Evolutionary conservation across 2,113 vertebrate species (phyloP).

Genomic region (Cairina moschata): DNA sequence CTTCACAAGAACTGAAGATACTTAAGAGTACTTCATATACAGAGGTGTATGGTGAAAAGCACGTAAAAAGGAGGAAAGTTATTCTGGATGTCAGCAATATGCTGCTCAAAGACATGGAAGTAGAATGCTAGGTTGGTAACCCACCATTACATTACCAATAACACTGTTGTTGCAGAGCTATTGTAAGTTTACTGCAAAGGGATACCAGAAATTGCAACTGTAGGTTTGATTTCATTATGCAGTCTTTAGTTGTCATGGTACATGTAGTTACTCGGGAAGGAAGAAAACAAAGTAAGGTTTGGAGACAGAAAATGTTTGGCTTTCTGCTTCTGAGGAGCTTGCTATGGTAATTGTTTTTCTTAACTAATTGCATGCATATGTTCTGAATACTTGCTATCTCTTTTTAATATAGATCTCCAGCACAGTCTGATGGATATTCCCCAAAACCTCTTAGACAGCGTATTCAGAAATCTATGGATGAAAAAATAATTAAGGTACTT

Average conservation of each 20-base stretch:
- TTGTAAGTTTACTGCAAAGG: background rate
- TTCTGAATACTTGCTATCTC: background rate
- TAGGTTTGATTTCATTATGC: background rate
- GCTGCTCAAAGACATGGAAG: background rate
- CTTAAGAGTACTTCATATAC: no score
- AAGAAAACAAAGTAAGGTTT: background rate
- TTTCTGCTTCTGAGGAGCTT: background rate
- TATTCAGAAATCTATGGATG: conserved; percentile 75
- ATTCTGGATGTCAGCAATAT: background rate
- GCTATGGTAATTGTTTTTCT: background rate
- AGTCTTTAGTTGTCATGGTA: background rate
- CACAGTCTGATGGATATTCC: conserved; percentile 75
- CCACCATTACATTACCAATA: background rate
- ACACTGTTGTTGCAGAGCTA: background rate
- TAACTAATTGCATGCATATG: background rate
- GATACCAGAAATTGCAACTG: background rate
- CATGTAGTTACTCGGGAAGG: background rate
- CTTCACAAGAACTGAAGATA: no score
- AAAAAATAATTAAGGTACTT: conserved; percentile 85
- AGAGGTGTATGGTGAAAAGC: background rate
- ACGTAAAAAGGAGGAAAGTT: background rate
- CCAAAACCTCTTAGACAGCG: conserved; percentile 84
- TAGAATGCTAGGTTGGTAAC: background rate
- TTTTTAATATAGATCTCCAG: conserved; percentile 83
- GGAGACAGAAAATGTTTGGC: background rate